Percentiles rank a stretch among this genome's conserved stretches.
Conservation (phyloP, 2,797 vertebrate species). For the Sebastes umbrosus region DNA sequence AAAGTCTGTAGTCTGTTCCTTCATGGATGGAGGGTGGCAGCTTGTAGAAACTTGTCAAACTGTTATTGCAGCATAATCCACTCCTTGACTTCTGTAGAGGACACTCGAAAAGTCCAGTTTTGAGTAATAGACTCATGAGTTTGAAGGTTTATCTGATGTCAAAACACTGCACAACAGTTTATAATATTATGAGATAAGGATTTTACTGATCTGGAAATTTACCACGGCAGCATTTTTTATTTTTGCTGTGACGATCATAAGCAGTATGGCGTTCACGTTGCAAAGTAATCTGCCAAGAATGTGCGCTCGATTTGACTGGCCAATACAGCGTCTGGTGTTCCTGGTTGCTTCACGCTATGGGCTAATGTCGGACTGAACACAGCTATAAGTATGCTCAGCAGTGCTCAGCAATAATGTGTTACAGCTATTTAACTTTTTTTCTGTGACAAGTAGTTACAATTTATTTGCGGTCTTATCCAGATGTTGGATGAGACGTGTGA, state of each 20-base stretch:
- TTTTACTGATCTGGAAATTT: not conserved
- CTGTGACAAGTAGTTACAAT: too few relatives aligned
- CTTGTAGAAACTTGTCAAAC: not conserved
- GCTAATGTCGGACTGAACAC: not conserved
- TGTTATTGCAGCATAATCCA: not conserved
- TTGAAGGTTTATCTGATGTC: not conserved
- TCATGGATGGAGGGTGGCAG: not conserved
- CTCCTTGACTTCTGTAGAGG: not conserved
- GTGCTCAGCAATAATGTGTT: not conserved
- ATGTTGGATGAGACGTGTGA: not conserved
- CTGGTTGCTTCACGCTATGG: not conserved
- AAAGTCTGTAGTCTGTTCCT: conserved; percentile 5
- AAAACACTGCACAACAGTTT: not conserved
- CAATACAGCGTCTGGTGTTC: too few relatives aligned
- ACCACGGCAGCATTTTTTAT: not conserved
- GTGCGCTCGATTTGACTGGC: too few relatives aligned
- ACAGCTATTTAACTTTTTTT: not conserved
- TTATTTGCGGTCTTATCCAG: too few relatives aligned
- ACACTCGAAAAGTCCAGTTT: not conserved
- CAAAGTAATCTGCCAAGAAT: not conserved
- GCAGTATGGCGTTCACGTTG: not conserved
- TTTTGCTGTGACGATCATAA: not conserved
- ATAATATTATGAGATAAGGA: not conserved
- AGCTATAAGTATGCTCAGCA: too few relatives aligned
- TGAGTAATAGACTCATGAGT: not conserved